Evolutionary conservation across 2,888 invertebrate genomes (phyloP).

Genomic region (Drosophila mimica): DNA sequence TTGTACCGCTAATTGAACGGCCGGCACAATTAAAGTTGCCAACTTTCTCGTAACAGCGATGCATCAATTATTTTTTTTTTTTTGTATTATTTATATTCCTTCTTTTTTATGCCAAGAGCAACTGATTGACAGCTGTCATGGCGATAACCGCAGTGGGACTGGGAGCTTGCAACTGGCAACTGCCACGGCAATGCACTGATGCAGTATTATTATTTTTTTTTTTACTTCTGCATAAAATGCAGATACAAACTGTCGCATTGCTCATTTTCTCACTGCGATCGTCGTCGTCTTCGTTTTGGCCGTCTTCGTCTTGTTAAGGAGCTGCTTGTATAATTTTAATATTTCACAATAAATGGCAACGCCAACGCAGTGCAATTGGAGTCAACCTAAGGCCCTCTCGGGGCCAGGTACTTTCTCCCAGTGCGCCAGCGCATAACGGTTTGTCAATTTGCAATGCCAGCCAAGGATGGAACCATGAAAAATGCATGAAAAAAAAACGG

Average conservation of each 20-base stretch:
- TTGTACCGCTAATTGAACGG: constrained; percentile 75
- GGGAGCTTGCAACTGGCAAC: constrained; percentile 23
- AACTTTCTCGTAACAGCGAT: constrained; percentile 63
- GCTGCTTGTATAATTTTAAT: constrained; percentile 72
- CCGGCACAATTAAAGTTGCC: constrained; percentile 63
- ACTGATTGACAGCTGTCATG: constrained; percentile 80
- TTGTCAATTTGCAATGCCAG: constrained; percentile 74
- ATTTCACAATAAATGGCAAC: constrained; percentile 77
- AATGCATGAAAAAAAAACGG: constrained; percentile 58
- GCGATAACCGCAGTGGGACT: constrained; percentile 77
- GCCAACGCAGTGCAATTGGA: constrained; percentile 63
- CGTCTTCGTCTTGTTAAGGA: constrained; percentile 52
- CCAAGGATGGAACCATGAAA: constrained; percentile 63
- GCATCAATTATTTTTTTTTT: constrained; percentile 26
- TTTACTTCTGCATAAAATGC: constrained; percentile 69
- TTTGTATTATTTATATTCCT: constrained; percentile 8
- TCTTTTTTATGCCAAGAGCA: constrained; percentile 14
- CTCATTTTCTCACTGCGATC: constrained; percentile 74
- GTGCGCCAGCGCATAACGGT: constrained; percentile 65
- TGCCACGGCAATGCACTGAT: constrained; percentile 35
- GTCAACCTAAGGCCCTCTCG: constrained; percentile 38
- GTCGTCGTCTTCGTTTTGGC: constrained; percentile 11
- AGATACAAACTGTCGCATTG: constrained; percentile 68
- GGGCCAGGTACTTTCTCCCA: constrained; percentile 49
- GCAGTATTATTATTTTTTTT: constrained; percentile 21